A percentile compares a stretch with the other conserved stretches of the same genome.
These are phyloP conservation scores for Hetaerina titia DNA, from an alignment of 2,888 invertebrate species.

Conservation along the genomic window DNA sequence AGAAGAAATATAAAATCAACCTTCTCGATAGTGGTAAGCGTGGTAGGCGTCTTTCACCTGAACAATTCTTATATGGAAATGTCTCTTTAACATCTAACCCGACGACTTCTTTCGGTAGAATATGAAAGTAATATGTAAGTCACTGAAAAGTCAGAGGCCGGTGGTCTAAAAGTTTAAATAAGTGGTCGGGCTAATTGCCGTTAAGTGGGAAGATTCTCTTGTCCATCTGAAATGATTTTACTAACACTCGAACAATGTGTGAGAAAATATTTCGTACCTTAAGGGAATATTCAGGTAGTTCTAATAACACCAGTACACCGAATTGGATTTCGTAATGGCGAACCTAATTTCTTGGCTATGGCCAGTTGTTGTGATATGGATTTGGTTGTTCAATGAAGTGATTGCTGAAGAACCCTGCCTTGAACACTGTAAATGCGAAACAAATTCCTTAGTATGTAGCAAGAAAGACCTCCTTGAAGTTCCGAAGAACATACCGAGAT, in stretches of 20 bases:
- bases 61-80: neutral
- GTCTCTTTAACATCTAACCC: conserved; percentile 19
- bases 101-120: conserved; percentile 49
- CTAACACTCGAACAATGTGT: neutral
- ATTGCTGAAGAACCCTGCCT: conserved; percentile 80
- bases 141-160: neutral
- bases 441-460: conserved; percentile 87
- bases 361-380: conserved; percentile 59
- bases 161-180: conserved; percentile 15
- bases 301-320: conserved; percentile 13
- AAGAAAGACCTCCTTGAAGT: conserved; percentile 84
- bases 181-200: neutral
- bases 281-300: neutral
- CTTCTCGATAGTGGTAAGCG: neutral
- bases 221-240: neutral
- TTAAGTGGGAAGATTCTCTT: neutral
- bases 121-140: neutral
- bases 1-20: neutral
- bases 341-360: conserved; percentile 59
- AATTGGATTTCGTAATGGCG: conserved; percentile 55
- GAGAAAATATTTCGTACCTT: conserved; percentile 45
- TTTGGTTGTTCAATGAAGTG: neutral
- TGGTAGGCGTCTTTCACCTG: neutral
- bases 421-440: conserved; percentile 83
- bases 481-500: conserved; percentile 85